phyloP scores from a whole-genome alignment of 2,797 vertebrate genomes.

The Sphenodon punctatus region DNA sequence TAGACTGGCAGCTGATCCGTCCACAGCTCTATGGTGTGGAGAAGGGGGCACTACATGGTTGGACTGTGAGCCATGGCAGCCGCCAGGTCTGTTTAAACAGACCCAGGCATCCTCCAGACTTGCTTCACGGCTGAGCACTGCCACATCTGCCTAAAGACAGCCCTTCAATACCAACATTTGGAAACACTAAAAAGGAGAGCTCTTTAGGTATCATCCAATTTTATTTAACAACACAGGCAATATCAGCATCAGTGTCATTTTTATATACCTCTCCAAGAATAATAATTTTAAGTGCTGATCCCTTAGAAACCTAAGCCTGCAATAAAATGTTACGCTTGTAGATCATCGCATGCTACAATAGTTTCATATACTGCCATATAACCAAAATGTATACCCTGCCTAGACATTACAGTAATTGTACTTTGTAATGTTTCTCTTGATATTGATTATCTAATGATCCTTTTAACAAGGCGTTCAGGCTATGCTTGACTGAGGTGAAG shows the following conservation, averaged over 20 bases:
- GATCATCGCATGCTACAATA: not conserved
- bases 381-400: not conserved
- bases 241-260: not conserved
- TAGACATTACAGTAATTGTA: not conserved
- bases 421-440: not conserved
- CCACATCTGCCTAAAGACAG: too few species aligned
- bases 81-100: too few species aligned
- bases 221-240: not conserved
- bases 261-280: not conserved
- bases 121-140: too few species aligned
- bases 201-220: not conserved
- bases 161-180: not conserved
- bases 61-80: too few species aligned
- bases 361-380: not conserved
- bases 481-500: not conserved
- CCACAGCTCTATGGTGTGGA: too few species aligned
- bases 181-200: not conserved
- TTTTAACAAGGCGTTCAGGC: not conserved
- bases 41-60: too few species aligned
- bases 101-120: too few species aligned
- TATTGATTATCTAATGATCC: slow-evolving; percentile 13
- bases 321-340: not conserved
- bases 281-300: not conserved
- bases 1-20: too few species aligned
- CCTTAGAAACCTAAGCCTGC: not conserved